Conservation (phyloP, 92 coral and sea anemone genomes). For the Phymanthus crucifer region DNA sequence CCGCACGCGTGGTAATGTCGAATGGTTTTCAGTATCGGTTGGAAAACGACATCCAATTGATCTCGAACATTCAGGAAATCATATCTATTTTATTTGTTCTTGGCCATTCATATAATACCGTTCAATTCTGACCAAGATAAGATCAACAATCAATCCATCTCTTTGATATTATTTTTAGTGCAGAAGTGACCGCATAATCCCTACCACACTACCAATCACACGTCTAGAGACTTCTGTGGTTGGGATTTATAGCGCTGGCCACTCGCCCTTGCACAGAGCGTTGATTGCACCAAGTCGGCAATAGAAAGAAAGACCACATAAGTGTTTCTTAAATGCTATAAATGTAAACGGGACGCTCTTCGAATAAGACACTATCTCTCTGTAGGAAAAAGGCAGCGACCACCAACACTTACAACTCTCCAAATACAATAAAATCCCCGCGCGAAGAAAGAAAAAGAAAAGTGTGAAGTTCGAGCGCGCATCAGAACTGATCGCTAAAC, state of each 20-base stretch:
- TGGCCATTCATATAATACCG: not conserved
- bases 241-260: not conserved
- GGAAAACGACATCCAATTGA: not conserved
- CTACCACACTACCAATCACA: not conserved
- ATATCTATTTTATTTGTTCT: not conserved
- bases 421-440: too few relatives aligned
- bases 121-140: not conserved
- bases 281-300: not conserved
- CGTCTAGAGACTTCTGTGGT: not conserved
- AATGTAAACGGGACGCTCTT: slow-evolving; percentile 12
- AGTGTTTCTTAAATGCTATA: slow-evolving; percentile 18
- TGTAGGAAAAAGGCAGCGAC: not conserved
- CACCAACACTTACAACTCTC: not conserved
- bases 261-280: not conserved
- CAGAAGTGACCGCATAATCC: not conserved
- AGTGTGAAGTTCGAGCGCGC: not conserved
- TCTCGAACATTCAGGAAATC: not conserved
- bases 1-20: too few relatives aligned
- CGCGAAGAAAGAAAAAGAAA: not conserved
- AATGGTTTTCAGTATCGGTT: not conserved
- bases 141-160: not conserved
- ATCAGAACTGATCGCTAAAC: not conserved
- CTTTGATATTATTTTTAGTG: not conserved
- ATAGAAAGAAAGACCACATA: slow-evolving; percentile 25
- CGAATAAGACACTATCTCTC: too few relatives aligned